Conservation (phyloP, 2,113 vertebrate genomes). For the Tonatia bakeri region DNA sequence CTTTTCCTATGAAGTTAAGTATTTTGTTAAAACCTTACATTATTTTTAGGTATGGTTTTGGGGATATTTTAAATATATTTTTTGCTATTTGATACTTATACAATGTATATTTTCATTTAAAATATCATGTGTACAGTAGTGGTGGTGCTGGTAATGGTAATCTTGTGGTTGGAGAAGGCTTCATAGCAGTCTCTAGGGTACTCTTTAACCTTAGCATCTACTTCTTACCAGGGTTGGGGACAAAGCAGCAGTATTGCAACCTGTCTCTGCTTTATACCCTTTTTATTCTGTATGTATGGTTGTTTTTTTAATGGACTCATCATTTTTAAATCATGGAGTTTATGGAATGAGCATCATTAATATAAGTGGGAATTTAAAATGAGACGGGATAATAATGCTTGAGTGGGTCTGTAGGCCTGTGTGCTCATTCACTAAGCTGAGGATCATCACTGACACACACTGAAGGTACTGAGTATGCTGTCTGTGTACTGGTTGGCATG, state of each 20-base stretch:
- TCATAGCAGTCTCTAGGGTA: neutral
- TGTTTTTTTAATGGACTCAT: neutral
- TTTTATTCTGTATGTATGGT: neutral
- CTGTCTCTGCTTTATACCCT: neutral
- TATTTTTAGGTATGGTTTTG: neutral
- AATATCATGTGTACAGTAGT: neutral
- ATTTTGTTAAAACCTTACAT: neutral
- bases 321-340: neutral
- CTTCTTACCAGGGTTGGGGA: neutral
- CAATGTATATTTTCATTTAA: neutral
- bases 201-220: neutral
- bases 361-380: neutral
- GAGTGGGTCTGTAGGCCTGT: neutral
- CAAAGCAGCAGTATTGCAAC: neutral
- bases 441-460: neutral
- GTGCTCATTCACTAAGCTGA: neutral
- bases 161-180: neutral
- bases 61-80: neutral
- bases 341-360: neutral
- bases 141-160: neutral
- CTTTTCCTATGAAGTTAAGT: neutral
- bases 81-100: constrained; percentile 6
- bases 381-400: neutral
- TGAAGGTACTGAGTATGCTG: neutral
- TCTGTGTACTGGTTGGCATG: accelerated